phyloP scores from a whole-genome alignment of 2,888 invertebrate species.

The Papilio gigon region DNA sequence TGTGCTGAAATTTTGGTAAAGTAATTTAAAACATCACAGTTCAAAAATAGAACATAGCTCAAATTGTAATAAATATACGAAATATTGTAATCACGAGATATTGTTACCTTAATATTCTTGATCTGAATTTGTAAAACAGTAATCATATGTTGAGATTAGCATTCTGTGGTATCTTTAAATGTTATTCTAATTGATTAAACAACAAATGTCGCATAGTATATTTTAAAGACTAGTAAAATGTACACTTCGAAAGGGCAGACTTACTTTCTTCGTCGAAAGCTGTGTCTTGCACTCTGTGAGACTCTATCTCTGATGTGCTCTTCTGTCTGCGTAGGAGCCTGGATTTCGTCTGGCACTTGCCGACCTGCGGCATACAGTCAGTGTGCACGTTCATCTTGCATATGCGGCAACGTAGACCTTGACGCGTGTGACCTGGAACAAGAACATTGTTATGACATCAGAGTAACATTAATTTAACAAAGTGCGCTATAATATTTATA shows the following conservation, averaged over 20 bases:
- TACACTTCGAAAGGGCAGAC: slow-evolving; percentile 55
- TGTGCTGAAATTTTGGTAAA: slow-evolving; percentile 14
- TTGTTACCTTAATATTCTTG: background rate
- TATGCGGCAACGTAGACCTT: slow-evolving; percentile 93
- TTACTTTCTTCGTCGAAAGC: slow-evolving; percentile 91
- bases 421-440: slow-evolving; percentile 91
- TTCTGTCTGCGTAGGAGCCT: slow-evolving; percentile 92
- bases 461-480: too few relatives aligned
- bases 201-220: too few relatives aligned
- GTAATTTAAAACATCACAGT: slow-evolving; percentile 12
- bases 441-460: slow-evolving; percentile 36
- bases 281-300: slow-evolving; percentile 84
- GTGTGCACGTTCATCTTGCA: slow-evolving; percentile 96
- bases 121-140: background rate
- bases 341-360: slow-evolving; percentile 93
- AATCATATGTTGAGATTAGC: background rate
- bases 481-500: too few relatives aligned
- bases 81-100: background rate
- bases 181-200: background rate
- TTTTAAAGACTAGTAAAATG: background rate
- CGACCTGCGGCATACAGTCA: slow-evolving; percentile 92
- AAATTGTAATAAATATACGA: background rate
- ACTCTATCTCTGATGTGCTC: slow-evolving; percentile 92
- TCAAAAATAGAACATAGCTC: background rate
- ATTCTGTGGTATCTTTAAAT: background rate